Conservation (phyloP, 2,888 invertebrate species). For the Mystacides longicornis region DNA sequence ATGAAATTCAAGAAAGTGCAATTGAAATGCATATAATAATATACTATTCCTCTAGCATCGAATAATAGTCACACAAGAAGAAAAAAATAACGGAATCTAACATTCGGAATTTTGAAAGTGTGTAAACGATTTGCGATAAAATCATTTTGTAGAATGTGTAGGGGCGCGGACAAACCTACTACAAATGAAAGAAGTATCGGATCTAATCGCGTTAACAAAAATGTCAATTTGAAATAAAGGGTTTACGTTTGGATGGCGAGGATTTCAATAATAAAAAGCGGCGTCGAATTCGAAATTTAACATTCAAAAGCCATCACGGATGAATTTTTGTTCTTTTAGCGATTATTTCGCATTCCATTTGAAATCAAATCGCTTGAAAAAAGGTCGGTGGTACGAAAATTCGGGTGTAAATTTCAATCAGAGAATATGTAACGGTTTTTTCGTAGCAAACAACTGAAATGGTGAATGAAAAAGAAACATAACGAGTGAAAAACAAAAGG, state of each 20-base stretch:
- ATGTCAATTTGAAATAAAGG: background rate
- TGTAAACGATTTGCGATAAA: too few relatives aligned
- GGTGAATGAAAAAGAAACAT: background rate
- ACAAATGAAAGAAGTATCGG: too few relatives aligned
- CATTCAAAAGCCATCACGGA: background rate
- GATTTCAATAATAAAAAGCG: background rate
- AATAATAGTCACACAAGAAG: too few relatives aligned
- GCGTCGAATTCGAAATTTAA: background rate
- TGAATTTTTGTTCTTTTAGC: background rate
- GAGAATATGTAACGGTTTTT: background rate
- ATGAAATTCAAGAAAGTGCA: too few relatives aligned
- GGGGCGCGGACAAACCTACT: background rate
- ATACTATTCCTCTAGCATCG: too few relatives aligned
- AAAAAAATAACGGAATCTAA: too few relatives aligned
- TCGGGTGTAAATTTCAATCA: constrained; percentile 1
- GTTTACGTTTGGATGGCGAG: background rate
- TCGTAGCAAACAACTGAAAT: background rate
- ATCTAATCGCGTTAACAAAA: background rate
- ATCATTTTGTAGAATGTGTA: too few relatives aligned
- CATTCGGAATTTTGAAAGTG: too few relatives aligned
- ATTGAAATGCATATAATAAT: too few relatives aligned
- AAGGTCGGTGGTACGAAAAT: constrained; percentile 1
- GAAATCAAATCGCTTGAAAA: background rate
- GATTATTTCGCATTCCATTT: constrained; percentile 1
- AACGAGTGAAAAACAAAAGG: background rate